phyloP scores from a whole-genome alignment of 2,113 vertebrate genomes.

The Neogale vison region DNA sequence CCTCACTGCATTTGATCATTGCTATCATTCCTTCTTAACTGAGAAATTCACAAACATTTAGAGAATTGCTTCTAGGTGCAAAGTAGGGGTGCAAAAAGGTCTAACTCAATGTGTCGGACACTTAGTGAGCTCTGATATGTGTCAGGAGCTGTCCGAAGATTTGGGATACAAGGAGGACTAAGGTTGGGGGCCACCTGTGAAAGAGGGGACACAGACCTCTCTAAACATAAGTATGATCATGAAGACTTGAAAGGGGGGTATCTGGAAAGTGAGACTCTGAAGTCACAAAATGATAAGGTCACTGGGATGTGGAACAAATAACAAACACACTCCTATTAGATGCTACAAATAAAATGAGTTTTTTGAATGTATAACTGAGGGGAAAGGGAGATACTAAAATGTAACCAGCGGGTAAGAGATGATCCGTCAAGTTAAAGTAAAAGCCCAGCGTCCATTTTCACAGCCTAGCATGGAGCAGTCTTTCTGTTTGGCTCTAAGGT shows the following conservation, averaged over 20 bases:
- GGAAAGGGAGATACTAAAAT: not conserved
- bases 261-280: not conserved
- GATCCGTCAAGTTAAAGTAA: not conserved
- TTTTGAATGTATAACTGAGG: not conserved
- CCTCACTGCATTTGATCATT: not conserved
- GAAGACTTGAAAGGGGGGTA: rapidly evolving
- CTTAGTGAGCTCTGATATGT: not conserved
- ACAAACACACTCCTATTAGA: not conserved
- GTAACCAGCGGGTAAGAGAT: not conserved
- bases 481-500: not conserved
- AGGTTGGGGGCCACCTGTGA: not conserved
- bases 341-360: not conserved
- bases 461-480: no score
- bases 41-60: not conserved
- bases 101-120: not conserved
- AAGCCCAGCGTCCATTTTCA: not conserved
- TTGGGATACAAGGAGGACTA: not conserved
- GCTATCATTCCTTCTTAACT: not conserved
- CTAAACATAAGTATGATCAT: not conserved
- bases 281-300: not conserved
- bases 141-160: not conserved
- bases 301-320: not conserved
- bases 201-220: not conserved
- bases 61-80: not conserved
- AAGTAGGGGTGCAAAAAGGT: not conserved